Evolutionary conservation across 2,888 invertebrate species (phyloP).

Genomic region (Hirtodrosophila histrioides): DNA sequence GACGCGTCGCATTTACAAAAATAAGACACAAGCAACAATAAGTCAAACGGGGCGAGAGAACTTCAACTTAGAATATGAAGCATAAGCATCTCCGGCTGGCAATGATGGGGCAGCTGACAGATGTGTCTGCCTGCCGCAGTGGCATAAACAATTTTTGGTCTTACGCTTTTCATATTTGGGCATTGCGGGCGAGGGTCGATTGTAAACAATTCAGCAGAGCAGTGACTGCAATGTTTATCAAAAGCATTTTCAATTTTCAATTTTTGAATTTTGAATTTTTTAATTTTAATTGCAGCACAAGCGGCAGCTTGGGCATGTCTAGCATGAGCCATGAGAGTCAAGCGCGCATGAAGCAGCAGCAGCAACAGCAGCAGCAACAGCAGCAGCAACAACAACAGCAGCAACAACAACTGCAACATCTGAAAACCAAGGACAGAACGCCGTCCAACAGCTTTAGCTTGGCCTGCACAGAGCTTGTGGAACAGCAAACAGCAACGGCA

Average conservation of each 20-base stretch:
- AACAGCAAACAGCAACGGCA: conserved; percentile 48
- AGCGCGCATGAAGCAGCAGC: conserved; percentile 81
- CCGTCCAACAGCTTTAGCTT: conserved; percentile 38
- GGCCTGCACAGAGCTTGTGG: conserved; percentile 59
- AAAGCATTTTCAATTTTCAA: conserved; percentile 32
- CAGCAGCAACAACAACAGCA: conserved; percentile 66
- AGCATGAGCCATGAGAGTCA: conserved; percentile 84
- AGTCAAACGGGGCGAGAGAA: conserved; percentile 63
- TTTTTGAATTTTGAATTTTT: conserved; percentile 14
- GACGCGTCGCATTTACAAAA: conserved; percentile 49
- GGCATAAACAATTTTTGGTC: conserved; percentile 49
- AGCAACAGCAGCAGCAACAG: conserved; percentile 64
- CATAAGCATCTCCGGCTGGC: conserved; percentile 45
- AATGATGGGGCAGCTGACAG: conserved; percentile 74
- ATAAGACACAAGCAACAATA: conserved; percentile 66
- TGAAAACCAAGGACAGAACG: conserved; percentile 53
- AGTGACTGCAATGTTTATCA: conserved; percentile 46
- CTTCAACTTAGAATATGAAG: conserved; percentile 55
- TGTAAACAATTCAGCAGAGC: conserved; percentile 47
- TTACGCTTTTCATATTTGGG: conserved; percentile 50
- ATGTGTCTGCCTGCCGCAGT: conserved; percentile 47
- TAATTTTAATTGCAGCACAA: conserved; percentile 57
- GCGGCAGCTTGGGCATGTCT: conserved; percentile 75
- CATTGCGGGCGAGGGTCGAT: conserved; percentile 32
- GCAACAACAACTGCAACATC: conserved; percentile 34